Evolutionary conservation across 2,888 invertebrate genomes (phyloP).

Genomic region (Sinodicranocentrus sp.): DNA sequence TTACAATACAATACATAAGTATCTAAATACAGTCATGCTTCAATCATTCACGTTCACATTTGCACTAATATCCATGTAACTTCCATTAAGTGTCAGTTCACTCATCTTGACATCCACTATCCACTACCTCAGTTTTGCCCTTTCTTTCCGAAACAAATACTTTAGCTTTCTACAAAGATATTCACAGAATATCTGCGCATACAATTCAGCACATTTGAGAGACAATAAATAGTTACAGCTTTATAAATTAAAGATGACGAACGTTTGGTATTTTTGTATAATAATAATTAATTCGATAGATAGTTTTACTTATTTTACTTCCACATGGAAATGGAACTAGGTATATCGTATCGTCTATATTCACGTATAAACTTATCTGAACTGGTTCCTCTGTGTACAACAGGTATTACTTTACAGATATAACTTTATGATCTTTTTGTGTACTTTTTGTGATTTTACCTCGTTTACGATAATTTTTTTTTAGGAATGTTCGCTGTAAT

Average conservation of each 20-base stretch:
- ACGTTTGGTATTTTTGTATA: neutral
- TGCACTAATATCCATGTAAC: too few relatives aligned
- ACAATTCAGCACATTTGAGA: too few relatives aligned
- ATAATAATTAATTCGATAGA: conserved; percentile 9
- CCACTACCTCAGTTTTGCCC: too few relatives aligned
- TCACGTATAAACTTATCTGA: conserved; percentile 42
- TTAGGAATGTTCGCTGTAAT: neutral
- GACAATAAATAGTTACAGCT: neutral
- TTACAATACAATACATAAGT: conserved; percentile 7
- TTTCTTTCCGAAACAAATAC: too few relatives aligned
- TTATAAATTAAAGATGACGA: neutral
- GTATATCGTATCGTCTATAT: too few relatives aligned
- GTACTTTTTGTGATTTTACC: neutral
- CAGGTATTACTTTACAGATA: conserved; percentile 41
- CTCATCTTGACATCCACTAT: too few relatives aligned
- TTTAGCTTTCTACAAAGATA: too few relatives aligned
- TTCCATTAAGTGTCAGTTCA: too few relatives aligned
- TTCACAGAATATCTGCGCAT: too few relatives aligned
- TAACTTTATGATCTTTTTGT: conserved; percentile 4
- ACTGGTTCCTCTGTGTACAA: conserved; percentile 62
- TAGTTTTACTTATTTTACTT: neutral
- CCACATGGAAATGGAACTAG: neutral
- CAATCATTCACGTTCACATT: neutral
- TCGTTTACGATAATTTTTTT: conserved; percentile 3
- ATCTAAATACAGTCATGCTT: too few relatives aligned